phyloP scores from a whole-genome alignment of 1,140 invertebrate genomes.

The Rhyacophila brunnea region DNA sequence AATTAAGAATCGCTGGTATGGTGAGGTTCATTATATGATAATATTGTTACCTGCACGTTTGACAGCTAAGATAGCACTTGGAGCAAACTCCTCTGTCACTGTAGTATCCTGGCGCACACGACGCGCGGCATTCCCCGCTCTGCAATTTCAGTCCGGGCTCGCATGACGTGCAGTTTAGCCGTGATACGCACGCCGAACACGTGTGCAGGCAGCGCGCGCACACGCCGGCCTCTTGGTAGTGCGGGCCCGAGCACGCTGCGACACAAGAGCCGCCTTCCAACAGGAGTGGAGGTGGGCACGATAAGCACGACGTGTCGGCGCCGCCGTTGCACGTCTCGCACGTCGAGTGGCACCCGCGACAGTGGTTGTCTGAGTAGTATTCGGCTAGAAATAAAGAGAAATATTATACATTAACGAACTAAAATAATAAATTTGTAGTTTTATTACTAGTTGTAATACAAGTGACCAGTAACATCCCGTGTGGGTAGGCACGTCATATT shows the following conservation, averaged over 20 bases:
- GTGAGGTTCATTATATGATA: too few relatives aligned
- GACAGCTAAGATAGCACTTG: constrained; percentile 80
- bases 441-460: too few relatives aligned
- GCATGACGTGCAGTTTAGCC: constrained; percentile 77
- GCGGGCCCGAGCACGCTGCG: constrained; percentile 68
- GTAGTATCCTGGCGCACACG: constrained; percentile 77
- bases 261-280: constrained; percentile 70
- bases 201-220: constrained; percentile 77
- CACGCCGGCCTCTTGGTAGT: constrained; percentile 65
- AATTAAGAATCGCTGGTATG: too few relatives aligned
- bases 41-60: constrained; percentile 62
- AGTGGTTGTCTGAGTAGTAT: constrained; percentile 64
- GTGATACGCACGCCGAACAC: constrained; percentile 72
- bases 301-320: constrained; percentile 65
- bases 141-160: constrained; percentile 69
- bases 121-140: constrained; percentile 73
- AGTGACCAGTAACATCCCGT: too few relatives aligned
- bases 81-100: constrained; percentile 77
- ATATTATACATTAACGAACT: too few relatives aligned
- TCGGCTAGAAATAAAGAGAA: constrained; percentile 52
- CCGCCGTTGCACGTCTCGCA: constrained; percentile 72
- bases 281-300: constrained; percentile 63
- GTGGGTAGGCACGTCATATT: too few relatives aligned
- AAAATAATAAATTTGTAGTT: too few relatives aligned
- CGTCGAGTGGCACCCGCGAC: constrained; percentile 66